Base-by-base conservation (phyloP, 2,888 invertebrate genomes). In the Nomada fucata region DNA sequence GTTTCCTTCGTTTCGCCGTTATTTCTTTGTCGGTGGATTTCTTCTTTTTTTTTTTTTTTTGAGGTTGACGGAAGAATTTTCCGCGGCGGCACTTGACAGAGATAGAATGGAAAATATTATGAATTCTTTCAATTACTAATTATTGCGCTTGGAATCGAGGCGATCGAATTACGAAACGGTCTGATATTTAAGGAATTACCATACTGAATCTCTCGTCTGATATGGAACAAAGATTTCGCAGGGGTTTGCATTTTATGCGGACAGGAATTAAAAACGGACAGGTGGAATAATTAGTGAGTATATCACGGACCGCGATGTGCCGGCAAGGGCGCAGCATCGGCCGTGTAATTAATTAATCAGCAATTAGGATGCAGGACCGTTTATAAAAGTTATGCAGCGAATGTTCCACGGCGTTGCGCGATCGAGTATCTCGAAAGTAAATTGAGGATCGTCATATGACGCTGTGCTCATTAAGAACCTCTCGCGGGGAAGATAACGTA, bases 311-410 rank as follows among this genome's bases (percentile, higher is more conserved):
- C 36, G 61, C 63, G 59, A 59, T 67, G 59, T 74, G 81, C 80
- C 68, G 61, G 59, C 83, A 72, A 86, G 76, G 18, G 26, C 52
- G 50, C 55, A 82, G 79, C 78, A 53, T 70, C 57, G 52, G n/a
- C 10, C 47, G 29, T 10, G 57, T 75, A 76, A 86, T 86, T 85
- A 87, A 86, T 86, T 83, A 76, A 85, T 80, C 74, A 47, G 60
- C 65, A 83, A 87, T 86, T 87, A 87, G 67, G 52, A 74, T 61
- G 47, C 50, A 74, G 52, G 72, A 53, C 57, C 63, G 79, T 86
- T 84, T 87, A 80, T 87, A 85, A 87, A 36, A 36, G 85, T 86
- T 86, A 85, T 69, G 70, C 84, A 50, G 82, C 78, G 80, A 79
- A 63, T 77, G 72, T 79, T 60, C 15, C 15, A 15, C 47, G 68